Evolutionary conservation across 2,797 vertebrate genomes (phyloP), one percentile per base, ranked within the genome.

Genomic region (Vipera ursinii): DNA sequence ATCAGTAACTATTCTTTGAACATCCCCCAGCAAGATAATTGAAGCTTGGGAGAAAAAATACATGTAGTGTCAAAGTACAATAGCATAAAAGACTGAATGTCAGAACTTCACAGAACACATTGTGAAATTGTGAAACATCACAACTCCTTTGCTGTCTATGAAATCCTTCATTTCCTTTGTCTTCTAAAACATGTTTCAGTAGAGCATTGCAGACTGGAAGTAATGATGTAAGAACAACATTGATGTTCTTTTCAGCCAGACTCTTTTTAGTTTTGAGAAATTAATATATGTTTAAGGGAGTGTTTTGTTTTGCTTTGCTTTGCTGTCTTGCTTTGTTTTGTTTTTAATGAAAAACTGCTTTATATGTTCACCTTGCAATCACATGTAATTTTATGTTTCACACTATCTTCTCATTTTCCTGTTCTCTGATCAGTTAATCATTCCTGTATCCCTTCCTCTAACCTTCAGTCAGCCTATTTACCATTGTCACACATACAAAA

Each of bases 121-220:
- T 95, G 91, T 10, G 56, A 93, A 96, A 93, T 94, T 94, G 38
- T 95, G 86, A 97, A 95, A 96, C 86, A 73, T 94, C 95, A 95
- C 78, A 95, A 93, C 57, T 95, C 91, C 85, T 93, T 91, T 63
- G 91, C 60, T 93, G 60, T 94, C 53, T 95, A 69, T 90, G 89
- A 93, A 92, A 92, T 69, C 95, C 32, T 56, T 93, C 32, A 88
- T n/a, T 93, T 93, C 60, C 22, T 91, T 93, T 95, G 87, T 48
- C 69, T 95, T 95, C 94, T 93, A 91, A 89, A 90, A 12, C n/a
- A 95, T 0, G 0, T 92, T 92, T 95, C 78, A 93, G 53, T 59
- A 13, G 32, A 78, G 44, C 90, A 92, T 86, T 69, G 92, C 89
- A 96, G 48, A 78, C 51, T 94, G 10, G 95, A 94, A 95, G 93